phyloP scores from a whole-genome alignment of 2,113 vertebrate genomes.

The Trogon melanurus region DNA sequence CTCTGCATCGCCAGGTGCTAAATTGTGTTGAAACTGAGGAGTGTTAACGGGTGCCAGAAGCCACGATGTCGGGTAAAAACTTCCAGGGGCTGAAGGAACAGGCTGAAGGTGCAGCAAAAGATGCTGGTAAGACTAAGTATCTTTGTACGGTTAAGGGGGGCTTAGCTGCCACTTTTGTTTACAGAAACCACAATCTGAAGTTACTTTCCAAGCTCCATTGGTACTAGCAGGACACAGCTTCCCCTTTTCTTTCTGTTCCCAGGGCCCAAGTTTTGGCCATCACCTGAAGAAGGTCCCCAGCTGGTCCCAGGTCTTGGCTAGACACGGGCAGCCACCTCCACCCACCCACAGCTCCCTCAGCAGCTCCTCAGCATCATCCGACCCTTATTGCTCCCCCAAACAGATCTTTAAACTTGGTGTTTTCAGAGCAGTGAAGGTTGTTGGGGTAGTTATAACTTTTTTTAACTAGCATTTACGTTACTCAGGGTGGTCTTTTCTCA shows the following conservation, averaged over 20 bases:
- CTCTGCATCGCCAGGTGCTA: not conserved
- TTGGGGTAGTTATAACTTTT: not conserved
- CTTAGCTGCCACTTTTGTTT: not conserved
- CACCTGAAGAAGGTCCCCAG: not conserved
- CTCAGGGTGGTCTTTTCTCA: not conserved
- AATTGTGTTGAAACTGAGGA: not conserved
- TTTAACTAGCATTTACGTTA: not conserved
- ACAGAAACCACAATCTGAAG: not conserved
- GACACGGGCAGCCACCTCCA: not conserved
- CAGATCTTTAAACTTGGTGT: not conserved
- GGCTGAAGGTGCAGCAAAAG: constrained; percentile 45
- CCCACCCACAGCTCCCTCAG: not conserved
- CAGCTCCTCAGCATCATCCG: not conserved
- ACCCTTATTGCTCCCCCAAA: not conserved
- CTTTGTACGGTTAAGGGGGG: not conserved
- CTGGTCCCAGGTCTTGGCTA: not conserved
- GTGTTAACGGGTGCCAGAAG: not conserved
- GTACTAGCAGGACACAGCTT: not conserved
- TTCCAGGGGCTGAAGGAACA: constrained; percentile 57
- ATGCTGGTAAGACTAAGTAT: constrained; percentile 32
- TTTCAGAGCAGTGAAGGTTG: not conserved
- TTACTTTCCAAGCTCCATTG: accelerated
- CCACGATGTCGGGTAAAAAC: constrained; percentile 10
- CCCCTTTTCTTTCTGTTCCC: not conserved
- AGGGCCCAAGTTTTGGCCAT: not conserved